Evolutionary conservation across 1,140 invertebrate genomes (phyloP).

Genomic region (Drosophila navojoa): DNA sequence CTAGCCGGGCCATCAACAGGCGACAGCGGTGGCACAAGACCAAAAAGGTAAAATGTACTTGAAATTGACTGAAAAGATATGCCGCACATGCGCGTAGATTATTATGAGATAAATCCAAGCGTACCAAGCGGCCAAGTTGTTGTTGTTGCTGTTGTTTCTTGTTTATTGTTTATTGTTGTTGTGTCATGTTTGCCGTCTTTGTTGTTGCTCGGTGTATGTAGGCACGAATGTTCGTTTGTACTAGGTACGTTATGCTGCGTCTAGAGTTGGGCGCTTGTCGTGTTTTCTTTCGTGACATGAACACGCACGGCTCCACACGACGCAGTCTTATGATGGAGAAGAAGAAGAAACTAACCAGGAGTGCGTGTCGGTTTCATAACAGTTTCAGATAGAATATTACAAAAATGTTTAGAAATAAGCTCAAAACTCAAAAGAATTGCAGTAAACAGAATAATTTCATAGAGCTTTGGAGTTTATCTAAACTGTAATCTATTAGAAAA

Average conservation of each 20-base stretch:
- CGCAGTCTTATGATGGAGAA: not conserved
- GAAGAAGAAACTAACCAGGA: not conserved
- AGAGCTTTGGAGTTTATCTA: no score
- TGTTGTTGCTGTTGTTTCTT: not conserved
- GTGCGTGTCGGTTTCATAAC: not conserved
- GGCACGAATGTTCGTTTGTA: not conserved
- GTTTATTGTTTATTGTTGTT: conserved; percentile 6
- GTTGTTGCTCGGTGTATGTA: not conserved
- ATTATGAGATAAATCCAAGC: conserved; percentile 72
- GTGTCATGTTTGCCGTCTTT: not conserved
- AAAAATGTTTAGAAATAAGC: no score
- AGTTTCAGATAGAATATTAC: no score
- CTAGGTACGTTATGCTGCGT: not conserved
- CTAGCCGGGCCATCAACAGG: conserved; percentile 22
- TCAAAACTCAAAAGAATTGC: no score
- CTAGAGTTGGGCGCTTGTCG: not conserved
- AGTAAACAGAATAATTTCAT: no score
- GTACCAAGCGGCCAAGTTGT: conserved; percentile 22
- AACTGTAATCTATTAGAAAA: no score
- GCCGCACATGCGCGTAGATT: conserved; percentile 79
- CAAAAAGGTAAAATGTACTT: conserved; percentile 71
- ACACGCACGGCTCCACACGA: not conserved
- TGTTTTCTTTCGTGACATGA: not conserved
- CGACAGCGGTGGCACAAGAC: conserved; percentile 42
- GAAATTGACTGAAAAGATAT: conserved; percentile 79